Percentiles rank a stretch among this genome's conserved stretches.
phyloP scores from a whole-genome alignment of 2,113 vertebrate species.

The Vimba vimba region DNA sequence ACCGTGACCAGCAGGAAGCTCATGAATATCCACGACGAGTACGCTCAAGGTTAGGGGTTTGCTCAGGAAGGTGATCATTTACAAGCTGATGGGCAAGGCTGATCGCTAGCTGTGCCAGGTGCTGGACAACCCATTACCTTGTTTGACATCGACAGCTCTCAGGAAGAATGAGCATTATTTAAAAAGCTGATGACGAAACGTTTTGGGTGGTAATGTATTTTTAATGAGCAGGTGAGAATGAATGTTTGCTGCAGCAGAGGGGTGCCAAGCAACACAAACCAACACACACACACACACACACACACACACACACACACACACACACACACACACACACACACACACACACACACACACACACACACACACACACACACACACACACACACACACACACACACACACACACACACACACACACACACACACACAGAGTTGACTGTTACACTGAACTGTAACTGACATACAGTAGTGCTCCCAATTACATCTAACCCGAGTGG shows the following conservation, averaged over 20 bases:
- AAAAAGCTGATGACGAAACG: conserved; percentile 44
- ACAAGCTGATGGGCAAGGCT: conserved; percentile 37
- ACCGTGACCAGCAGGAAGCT: not conserved
- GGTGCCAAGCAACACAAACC: conserved; percentile 8
- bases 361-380: conserved; percentile 7
- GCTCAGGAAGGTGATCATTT: conserved; percentile 33
- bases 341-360: conserved; percentile 9
- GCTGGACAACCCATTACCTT: conserved; percentile 37
- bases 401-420: conserved; percentile 7
- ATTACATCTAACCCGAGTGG: conserved; percentile 14
- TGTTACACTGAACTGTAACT: conserved; percentile 43
- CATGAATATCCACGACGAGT: not conserved
- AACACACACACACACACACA: conserved; percentile 13
- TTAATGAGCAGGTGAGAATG: conserved; percentile 45
- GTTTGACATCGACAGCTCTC: conserved; percentile 25
- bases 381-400: conserved; percentile 7
- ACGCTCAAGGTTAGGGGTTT: conserved; percentile 7
- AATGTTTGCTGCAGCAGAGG: conserved; percentile 5
- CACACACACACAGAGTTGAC: conserved; percentile 4
- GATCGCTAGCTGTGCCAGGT: conserved; percentile 28
- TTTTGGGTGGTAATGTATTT: conserved; percentile 44
- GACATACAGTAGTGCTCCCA: conserved; percentile 21
- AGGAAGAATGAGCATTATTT: conserved; percentile 34
- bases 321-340: not conserved
- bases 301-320: not conserved